Evolutionary conservation across 2,888 invertebrate genomes (phyloP).

Genomic region (Meiosimyza platycephala): DNA sequence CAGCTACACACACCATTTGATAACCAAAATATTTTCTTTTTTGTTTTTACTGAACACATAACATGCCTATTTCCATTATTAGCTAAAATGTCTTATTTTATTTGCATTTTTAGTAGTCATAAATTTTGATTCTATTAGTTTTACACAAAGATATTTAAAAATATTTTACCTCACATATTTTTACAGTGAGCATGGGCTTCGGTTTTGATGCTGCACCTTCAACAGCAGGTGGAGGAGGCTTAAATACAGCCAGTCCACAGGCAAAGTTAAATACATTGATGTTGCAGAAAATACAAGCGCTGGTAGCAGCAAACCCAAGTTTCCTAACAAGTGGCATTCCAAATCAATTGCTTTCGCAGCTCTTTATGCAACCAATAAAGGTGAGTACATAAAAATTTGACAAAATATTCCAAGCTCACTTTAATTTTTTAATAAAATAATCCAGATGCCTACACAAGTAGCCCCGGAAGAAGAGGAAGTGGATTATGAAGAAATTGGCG

Average conservation of each 20-base stretch:
- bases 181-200: conserved; percentile 45
- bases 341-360: conserved; percentile 72
- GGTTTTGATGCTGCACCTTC: conserved; percentile 33
- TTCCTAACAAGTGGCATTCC: conserved; percentile 67
- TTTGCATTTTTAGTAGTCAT: conserved; percentile 14
- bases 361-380: conserved; percentile 73
- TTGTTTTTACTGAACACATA: too few relatives aligned
- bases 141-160: conserved; percentile 34
- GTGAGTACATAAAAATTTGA: conserved; percentile 45
- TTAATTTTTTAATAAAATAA: not conserved
- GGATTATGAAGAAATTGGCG: conserved; percentile 96
- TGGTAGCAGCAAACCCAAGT: conserved; percentile 65
- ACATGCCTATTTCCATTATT: too few relatives aligned
- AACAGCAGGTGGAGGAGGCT: conserved; percentile 23
- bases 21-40: too few relatives aligned
- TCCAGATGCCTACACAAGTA: conserved; percentile 44
- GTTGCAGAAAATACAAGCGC: conserved; percentile 64
- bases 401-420: not conserved
- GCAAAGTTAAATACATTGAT: conserved; percentile 60
- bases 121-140: conserved; percentile 14
- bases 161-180: conserved; percentile 18
- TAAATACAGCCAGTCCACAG: conserved; percentile 48
- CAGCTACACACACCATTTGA: too few relatives aligned
- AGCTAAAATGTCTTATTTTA: not conserved
- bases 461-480: conserved; percentile 79